These are phyloP conservation scores for Heterotis niloticus DNA, from an alignment of 2,113 vertebrate genomes.

Conservation along the genomic window DNA sequence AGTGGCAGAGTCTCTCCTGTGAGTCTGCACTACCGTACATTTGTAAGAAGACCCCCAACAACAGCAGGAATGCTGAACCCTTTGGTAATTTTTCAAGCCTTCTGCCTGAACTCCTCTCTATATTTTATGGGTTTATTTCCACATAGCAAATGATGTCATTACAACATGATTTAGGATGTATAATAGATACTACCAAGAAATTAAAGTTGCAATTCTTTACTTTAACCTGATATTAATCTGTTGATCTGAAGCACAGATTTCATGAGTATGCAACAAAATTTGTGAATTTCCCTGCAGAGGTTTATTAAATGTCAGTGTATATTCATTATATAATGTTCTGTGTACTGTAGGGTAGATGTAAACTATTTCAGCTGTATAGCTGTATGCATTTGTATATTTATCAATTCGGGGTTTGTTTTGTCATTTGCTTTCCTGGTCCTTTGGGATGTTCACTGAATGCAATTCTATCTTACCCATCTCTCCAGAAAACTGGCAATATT, in stretches of 20 bases:
- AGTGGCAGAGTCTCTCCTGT: conserved; percentile 77
- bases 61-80: conserved; percentile 57
- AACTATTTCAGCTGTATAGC: no score
- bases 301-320: no score
- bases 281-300: no score
- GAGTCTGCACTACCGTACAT: conserved; percentile 79
- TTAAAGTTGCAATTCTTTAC: no score
- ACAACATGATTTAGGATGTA: no score
- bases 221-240: no score
- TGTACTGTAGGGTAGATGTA: no score
- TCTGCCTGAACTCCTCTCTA: neutral
- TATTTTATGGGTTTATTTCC: conserved; percentile 9
- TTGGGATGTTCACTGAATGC: neutral
- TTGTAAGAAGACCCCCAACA: conserved; percentile 80
- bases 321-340: neutral
- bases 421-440: neutral
- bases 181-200: no score
- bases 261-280: no score
- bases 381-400: neutral
- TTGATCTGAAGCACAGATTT: no score
- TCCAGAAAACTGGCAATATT: conserved; percentile 80
- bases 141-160: no score
- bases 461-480: neutral
- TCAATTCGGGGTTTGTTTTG: neutral
- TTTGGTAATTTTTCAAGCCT: conserved; percentile 65